A percentile compares a stretch with the other conserved stretches of the same genome.
phyloP scores from a whole-genome alignment of 2,888 invertebrate species.

The Desoria tigrina region DNA sequence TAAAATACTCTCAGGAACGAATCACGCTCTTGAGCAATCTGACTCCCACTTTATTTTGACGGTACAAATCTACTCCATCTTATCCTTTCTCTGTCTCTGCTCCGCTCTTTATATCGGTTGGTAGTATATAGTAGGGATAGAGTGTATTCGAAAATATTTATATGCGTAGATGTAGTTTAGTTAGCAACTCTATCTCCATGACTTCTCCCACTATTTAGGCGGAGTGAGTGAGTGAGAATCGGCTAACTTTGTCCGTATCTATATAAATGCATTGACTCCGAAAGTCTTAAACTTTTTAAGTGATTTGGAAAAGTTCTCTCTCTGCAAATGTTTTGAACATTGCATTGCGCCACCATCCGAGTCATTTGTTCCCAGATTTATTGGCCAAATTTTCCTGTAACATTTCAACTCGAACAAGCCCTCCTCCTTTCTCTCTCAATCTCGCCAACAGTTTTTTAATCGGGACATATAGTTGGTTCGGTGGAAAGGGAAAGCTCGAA shows the following conservation, averaged over 20 bases:
- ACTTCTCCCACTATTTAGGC: no score
- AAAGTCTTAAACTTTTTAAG: constrained; percentile 18
- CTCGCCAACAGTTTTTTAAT: not conserved
- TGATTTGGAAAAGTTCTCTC: constrained; percentile 14
- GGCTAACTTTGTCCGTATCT: not conserved
- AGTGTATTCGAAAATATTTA: no score
- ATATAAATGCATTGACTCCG: not conserved
- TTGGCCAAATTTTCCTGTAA: constrained; percentile 14
- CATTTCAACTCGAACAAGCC: not conserved
- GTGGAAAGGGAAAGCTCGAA: no score
- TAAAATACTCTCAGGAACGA: constrained; percentile 8
- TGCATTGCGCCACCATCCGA: not conserved
- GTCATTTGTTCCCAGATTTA: constrained; percentile 20
- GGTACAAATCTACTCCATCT: not conserved
- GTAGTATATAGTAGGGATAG: no score
- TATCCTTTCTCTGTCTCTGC: not conserved
- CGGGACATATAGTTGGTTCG: not conserved
- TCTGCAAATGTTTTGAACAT: not conserved
- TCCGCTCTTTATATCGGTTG: no score
- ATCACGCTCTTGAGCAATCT: not conserved
- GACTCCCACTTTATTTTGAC: constrained; percentile 6
- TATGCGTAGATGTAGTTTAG: no score
- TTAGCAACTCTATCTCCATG: no score
- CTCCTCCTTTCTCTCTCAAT: not conserved
- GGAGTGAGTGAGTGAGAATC: not conserved